Base-by-base conservation (phyloP, 2,797 vertebrate species). In the Heterohyrax brucei region DNA sequence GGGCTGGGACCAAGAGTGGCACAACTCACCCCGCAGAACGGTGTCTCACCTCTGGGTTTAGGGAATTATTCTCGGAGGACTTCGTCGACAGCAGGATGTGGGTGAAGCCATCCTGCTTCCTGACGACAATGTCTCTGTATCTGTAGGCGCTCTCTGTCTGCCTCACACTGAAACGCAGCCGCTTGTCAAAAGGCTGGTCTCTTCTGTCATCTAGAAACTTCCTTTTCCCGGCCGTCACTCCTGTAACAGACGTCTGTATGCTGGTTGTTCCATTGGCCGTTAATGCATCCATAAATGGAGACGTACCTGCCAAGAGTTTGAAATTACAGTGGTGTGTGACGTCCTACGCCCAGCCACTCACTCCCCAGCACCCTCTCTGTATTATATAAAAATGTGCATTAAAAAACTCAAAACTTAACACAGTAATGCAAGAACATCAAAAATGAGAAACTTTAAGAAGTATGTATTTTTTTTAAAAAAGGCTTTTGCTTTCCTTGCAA, bases 81-180 rank as follows among this genome's bases (percentile, higher is more conserved):
- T 99, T 99, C 88, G 99, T 99, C n/a, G 99, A 99, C 22, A 99
- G 98, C 98, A 99, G 98, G 97, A 99, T 99, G 97, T 99, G 99
- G 2, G 99, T 99, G 98, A 99, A 99, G 93, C 99, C 99, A 16
- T 99, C 99, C 76, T 99, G 99, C 81, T 99, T 99, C 98, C 99
- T 99, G 96, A 99, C 99, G 91, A 99, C 99, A 61, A 99, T 99
- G 98, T 99, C 99, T 64, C 99, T 99, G 98, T 99, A 99, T 46
- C 99, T 99, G 98, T 99, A 99, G 0, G 99, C 99, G 6, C 99
- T 99, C 98, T 99, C 99, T 0, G 99, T 99, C 94, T 99, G 99
- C 2, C 99, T 99, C 85, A 99, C 99, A 2, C 99, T 99, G 98
- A 99, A 99, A 19, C 99, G 98, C 72, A 99, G 98, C 10, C 99